These are phyloP conservation scores for Nematolebias whitei DNA, from an alignment of 2,113 vertebrate species.

Conservation along the genomic window DNA sequence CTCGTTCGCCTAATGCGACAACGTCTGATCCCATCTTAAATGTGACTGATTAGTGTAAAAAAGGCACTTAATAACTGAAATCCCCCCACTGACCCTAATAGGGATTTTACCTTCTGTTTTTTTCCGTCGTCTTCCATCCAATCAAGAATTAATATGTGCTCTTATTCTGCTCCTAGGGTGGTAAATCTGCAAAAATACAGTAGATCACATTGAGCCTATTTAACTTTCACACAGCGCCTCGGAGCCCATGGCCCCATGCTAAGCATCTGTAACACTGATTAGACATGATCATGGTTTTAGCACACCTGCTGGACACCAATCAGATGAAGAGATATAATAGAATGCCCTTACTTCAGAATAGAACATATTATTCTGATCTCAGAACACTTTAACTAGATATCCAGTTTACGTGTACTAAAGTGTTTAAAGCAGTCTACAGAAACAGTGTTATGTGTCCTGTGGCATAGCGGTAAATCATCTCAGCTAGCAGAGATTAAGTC, in stretches of 20 bases:
- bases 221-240: slow-evolving; percentile 68
- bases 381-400: background rate
- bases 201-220: slow-evolving; percentile 65
- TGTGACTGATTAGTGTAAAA: slow-evolving; percentile 68
- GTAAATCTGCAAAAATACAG: slow-evolving; percentile 67
- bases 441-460: background rate
- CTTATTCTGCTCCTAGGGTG: slow-evolving; percentile 66
- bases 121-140: slow-evolving; percentile 52
- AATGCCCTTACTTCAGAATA: slow-evolving; percentile 16
- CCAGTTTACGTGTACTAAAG: slow-evolving; percentile 1
- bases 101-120: slow-evolving; percentile 53
- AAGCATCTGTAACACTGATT: slow-evolving; percentile 59
- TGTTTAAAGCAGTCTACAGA: background rate
- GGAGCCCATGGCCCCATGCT: slow-evolving; percentile 39
- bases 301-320: slow-evolving; percentile 59
- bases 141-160: slow-evolving; percentile 68
- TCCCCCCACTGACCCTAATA: slow-evolving; percentile 62
- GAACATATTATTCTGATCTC: background rate
- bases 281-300: slow-evolving; percentile 56
- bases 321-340: slow-evolving; percentile 24
- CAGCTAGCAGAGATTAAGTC: background rate
- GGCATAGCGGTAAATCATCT: background rate
- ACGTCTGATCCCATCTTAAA: slow-evolving; percentile 75
- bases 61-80: slow-evolving; percentile 70
- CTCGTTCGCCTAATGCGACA: slow-evolving; percentile 59